Evolutionary conservation across 2,888 invertebrate species (phyloP).

Genomic region (Callosobruchus maculatus): DNA sequence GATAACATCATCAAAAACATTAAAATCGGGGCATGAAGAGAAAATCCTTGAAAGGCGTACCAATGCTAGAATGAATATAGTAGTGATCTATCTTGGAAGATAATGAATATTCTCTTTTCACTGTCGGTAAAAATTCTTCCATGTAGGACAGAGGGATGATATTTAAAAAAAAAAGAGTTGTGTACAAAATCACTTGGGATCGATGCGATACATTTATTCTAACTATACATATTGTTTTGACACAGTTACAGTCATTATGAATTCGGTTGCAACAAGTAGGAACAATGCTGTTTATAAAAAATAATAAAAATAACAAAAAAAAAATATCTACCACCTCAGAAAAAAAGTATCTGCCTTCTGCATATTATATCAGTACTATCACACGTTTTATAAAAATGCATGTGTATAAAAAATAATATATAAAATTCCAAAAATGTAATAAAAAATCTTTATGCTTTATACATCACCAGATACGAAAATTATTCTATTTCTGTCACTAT

Average conservation of each 20-base stretch:
- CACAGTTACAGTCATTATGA: slow-evolving; percentile 4
- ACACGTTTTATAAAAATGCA: slow-evolving; percentile 47
- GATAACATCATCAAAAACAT: too few relatives aligned
- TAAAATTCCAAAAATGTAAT: not conserved
- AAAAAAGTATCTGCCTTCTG: slow-evolving; percentile 24
- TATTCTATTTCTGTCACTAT: not conserved
- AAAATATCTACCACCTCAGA: slow-evolving; percentile 22
- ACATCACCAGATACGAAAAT: not conserved
- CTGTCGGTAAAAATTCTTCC: too few relatives aligned
- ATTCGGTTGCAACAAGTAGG: slow-evolving; percentile 26
- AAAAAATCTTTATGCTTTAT: not conserved
- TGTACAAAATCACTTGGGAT: not conserved
- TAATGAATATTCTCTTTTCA: too few relatives aligned
- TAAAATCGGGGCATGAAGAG: too few relatives aligned
- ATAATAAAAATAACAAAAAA: slow-evolving; percentile 19
- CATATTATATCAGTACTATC: slow-evolving; percentile 45
- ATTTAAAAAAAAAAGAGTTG: not conserved
- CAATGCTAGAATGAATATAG: too few relatives aligned
- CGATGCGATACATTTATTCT: slow-evolving; percentile 7
- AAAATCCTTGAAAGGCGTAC: too few relatives aligned
- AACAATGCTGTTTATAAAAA: slow-evolving; percentile 32
- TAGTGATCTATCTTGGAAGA: too few relatives aligned
- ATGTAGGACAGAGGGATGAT: too few relatives aligned
- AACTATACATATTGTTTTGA: slow-evolving; percentile 6
- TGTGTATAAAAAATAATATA: slow-evolving; percentile 26